Evolutionary conservation across 2,888 invertebrate species (phyloP).

Genomic region (Cerastis leucographa): DNA sequence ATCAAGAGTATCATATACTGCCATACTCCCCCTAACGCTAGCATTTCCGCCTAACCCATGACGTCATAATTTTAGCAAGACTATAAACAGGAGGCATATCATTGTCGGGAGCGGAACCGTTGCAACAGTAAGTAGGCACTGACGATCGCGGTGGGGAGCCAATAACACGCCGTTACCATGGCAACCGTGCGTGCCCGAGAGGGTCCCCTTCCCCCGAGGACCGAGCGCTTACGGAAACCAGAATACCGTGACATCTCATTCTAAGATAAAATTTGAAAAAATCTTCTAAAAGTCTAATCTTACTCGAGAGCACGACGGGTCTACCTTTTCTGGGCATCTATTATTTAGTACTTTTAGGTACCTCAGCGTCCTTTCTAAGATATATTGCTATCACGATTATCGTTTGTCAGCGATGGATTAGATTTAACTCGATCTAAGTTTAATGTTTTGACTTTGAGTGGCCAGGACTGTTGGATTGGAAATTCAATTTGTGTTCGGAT

Average conservation of each 20-base stretch:
- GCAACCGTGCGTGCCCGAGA: constrained; percentile 80
- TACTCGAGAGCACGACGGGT: constrained; percentile 59
- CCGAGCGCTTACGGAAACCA: constrained; percentile 82
- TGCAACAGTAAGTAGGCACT: constrained; percentile 67
- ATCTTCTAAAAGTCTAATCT: constrained; percentile 40
- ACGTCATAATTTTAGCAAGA: constrained; percentile 71
- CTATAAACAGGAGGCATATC: constrained; percentile 70
- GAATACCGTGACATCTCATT: constrained; percentile 79
- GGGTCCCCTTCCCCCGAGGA: constrained; percentile 82
- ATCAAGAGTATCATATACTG: constrained; percentile 47
- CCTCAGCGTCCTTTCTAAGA: constrained; percentile 67
- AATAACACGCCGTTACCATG: constrained; percentile 87
- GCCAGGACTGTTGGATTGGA: constrained; percentile 41
- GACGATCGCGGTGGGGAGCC: constrained; percentile 85
- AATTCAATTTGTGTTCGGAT: constrained; percentile 56
- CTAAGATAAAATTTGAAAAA: constrained; percentile 69
- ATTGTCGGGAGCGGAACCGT: constrained; percentile 68
- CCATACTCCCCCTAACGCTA: constrained; percentile 48
- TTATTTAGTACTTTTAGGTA: constrained; percentile 76
- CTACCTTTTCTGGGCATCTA: constrained; percentile 71
- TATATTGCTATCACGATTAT: constrained; percentile 66
- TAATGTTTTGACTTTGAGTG: constrained; percentile 60
- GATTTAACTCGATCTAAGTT: constrained; percentile 52
- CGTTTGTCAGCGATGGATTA: constrained; percentile 72
- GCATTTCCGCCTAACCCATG: constrained; percentile 61